phyloP scores from a whole-genome alignment of 2,797 vertebrate species.

The Ciconia nigra region DNA sequence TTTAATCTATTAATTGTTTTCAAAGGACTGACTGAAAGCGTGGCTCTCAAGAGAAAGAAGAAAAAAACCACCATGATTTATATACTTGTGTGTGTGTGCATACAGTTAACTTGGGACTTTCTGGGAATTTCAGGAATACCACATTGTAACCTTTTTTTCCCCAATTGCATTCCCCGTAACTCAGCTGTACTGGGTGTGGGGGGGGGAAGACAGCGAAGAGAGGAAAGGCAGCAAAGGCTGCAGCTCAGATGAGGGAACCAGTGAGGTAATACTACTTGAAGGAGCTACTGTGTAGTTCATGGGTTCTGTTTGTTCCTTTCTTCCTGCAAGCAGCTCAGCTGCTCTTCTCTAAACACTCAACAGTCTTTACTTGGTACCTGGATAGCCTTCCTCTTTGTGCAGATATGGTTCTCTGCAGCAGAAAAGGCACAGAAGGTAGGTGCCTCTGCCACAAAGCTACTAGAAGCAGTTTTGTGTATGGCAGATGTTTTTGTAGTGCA shows the following conservation, averaged over 20 bases:
- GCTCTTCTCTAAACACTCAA: neutral
- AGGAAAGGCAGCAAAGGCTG: neutral
- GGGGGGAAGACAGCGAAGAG: neutral
- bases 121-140: neutral
- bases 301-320: neutral
- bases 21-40: neutral
- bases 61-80: neutral
- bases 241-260: neutral
- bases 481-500: neutral
- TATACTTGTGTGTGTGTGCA: too few relatives aligned
- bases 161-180: rapidly evolving
- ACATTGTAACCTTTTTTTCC: neutral
- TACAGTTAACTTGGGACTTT: neutral
- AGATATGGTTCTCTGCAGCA: neutral
- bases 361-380: too few relatives aligned
- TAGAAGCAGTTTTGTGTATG: neutral
- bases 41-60: neutral
- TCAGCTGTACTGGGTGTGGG: neutral
- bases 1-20: neutral
- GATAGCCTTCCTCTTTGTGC: neutral
- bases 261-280: neutral
- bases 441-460: neutral
- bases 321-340: neutral
- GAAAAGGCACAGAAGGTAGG: neutral
- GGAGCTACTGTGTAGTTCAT: neutral